phyloP scores from a whole-genome alignment of 2,888 invertebrate species.

The Dynastes grantii region DNA sequence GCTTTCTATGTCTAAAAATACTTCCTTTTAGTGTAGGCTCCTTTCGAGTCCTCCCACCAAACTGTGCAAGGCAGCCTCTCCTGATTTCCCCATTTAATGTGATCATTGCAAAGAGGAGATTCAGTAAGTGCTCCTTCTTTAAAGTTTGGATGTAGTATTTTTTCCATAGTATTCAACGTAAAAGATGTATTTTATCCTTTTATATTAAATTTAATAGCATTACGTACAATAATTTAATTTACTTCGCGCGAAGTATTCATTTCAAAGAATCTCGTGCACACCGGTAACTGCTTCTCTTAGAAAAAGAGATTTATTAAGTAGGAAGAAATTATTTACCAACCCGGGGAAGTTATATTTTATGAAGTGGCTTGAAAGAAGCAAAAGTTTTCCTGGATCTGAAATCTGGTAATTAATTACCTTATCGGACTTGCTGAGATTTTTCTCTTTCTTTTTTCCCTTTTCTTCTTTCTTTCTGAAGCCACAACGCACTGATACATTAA shows the following conservation, averaged over 20 bases:
- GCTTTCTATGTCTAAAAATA: no score
- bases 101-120: no score
- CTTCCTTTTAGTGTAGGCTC: no score
- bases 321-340: slow-evolving; percentile 48
- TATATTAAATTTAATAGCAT: no score
- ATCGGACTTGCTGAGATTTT: slow-evolving; percentile 41
- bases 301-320: slow-evolving; percentile 40
- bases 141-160: no score
- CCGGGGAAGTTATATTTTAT: slow-evolving; percentile 45
- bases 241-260: slow-evolving; percentile 13
- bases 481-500: slow-evolving; percentile 35
- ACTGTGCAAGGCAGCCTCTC: no score
- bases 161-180: no score
- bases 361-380: slow-evolving; percentile 45
- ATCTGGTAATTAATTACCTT: slow-evolving; percentile 47
- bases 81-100: no score
- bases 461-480: slow-evolving; percentile 24
- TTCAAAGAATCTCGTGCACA: slow-evolving; percentile 22
- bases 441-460: slow-evolving; percentile 10
- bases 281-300: slow-evolving; percentile 12
- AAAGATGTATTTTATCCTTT: no score
- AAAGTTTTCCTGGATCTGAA: slow-evolving; percentile 46
- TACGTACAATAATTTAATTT: neutral
- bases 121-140: no score
- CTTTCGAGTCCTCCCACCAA: no score